phyloP scores from a whole-genome alignment of 2,113 vertebrate species.

The Colius striatus region DNA sequence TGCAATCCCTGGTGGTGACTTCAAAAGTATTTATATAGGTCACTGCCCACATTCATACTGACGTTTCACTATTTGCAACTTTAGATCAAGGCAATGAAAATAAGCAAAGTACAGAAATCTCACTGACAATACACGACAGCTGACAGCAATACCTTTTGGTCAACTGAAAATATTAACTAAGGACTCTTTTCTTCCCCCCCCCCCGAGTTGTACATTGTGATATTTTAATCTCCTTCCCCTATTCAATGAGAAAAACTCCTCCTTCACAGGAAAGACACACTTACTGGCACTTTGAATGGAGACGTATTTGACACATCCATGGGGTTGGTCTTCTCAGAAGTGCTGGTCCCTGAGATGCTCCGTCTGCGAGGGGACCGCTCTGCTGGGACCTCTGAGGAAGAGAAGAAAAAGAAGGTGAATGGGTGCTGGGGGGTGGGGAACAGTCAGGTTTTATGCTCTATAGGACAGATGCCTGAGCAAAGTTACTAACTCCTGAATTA shows the following conservation, averaged over 20 bases:
- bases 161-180: background rate
- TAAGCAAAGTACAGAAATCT: background rate
- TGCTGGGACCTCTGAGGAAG: slow-evolving; percentile 85
- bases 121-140: background rate
- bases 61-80: background rate
- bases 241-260: background rate
- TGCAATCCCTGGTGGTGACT: background rate
- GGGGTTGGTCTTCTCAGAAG: slow-evolving; percentile 87
- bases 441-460: background rate
- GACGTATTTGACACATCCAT: slow-evolving; percentile 89
- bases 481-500: slow-evolving; percentile 29
- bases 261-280: slow-evolving; percentile 53
- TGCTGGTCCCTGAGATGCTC: slow-evolving; percentile 93
- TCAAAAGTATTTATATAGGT: slow-evolving; percentile 39
- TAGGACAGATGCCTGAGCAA: background rate
- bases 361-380: slow-evolving; percentile 93
- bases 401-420: slow-evolving; percentile 31
- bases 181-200: background rate
- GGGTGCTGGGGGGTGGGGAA: slow-evolving; percentile 11
- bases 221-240: background rate
- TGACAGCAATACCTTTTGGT: background rate
- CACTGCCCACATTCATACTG: slow-evolving; percentile 12
- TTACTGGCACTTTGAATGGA: slow-evolving; percentile 96
- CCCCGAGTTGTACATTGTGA: background rate
- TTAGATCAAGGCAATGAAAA: background rate